Conservation (phyloP, 2,888 invertebrate species). For the Eumerus sabulonum region DNA sequence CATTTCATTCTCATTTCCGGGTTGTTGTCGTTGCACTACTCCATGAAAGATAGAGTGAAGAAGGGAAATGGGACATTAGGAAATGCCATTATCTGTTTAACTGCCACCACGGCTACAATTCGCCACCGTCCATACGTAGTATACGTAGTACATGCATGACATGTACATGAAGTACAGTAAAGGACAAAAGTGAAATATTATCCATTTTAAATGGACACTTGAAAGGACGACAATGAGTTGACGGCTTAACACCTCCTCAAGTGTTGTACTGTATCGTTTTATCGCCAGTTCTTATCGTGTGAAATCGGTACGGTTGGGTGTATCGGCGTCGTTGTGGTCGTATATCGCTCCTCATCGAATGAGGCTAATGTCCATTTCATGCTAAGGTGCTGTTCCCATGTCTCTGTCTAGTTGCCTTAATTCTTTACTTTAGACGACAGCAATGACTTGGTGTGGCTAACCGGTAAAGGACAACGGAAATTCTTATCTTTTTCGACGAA, state of each 20-base stretch:
- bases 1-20: background rate
- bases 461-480: slow-evolving; percentile 43
- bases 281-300: slow-evolving; percentile 54
- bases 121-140: slow-evolving; percentile 19
- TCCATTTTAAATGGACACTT: slow-evolving; percentile 64
- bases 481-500: slow-evolving; percentile 68
- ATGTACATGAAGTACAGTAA: background rate
- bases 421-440: slow-evolving; percentile 42
- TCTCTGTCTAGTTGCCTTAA: slow-evolving; percentile 31
- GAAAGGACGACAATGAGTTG: slow-evolving; percentile 57
- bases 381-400: slow-evolving; percentile 62
- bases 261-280: slow-evolving; percentile 66
- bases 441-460: slow-evolving; percentile 7
- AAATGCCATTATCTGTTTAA: slow-evolving; percentile 34
- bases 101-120: slow-evolving; percentile 28
- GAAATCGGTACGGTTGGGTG: too few species aligned
- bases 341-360: slow-evolving; percentile 66
- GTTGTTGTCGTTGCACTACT: slow-evolving; percentile 1
- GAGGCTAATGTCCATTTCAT: slow-evolving; percentile 68
- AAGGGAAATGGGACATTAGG: slow-evolving; percentile 23
- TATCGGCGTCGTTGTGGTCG: too few species aligned
- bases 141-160: too few species aligned
- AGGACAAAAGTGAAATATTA: slow-evolving; percentile 56
- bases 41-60: too few species aligned
- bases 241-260: slow-evolving; percentile 63